phyloP scores from a whole-genome alignment of 2,888 invertebrate species.

The Thereva nobilitata region DNA sequence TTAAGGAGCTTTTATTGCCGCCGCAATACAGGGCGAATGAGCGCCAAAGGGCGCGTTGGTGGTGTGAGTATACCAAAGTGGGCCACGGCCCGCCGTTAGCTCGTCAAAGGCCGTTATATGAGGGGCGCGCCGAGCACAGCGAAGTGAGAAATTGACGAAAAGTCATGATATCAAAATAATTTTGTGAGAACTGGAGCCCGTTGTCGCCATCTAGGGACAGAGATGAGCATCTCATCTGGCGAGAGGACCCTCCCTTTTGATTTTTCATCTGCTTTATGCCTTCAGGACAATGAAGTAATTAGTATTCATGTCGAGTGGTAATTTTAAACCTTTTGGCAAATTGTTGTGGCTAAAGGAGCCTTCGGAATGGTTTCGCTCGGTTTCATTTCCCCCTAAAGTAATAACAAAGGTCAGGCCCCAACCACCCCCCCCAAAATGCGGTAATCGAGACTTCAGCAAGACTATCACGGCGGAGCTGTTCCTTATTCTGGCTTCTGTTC shows the following conservation, averaged over 20 bases:
- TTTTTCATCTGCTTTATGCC: slow-evolving; percentile 8
- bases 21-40: slow-evolving; percentile 17
- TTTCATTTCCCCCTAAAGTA: slow-evolving; percentile 1
- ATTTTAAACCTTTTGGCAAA: slow-evolving; percentile 20
- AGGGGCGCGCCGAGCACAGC: neutral
- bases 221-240: slow-evolving; percentile 6
- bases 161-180: slow-evolving; percentile 17
- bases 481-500: too few species aligned
- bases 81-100: neutral
- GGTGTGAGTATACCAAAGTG: neutral
- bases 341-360: neutral
- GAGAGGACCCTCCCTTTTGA: slow-evolving; percentile 11
- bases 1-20: slow-evolving; percentile 31
- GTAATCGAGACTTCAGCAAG: too few species aligned
- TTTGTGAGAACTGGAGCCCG: neutral
- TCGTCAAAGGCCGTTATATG: slow-evolving; percentile 6
- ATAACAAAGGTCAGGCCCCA: neutral
- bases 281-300: slow-evolving; percentile 14
- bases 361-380: too few species aligned
- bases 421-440: too few species aligned
- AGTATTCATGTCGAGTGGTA: slow-evolving; percentile 14
- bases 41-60: neutral
- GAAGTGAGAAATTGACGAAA: slow-evolving; percentile 18
- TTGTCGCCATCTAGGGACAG: neutral
- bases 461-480: too few species aligned